A percentile compares a stretch with the other conserved stretches of the same genome.
phyloP scores from a whole-genome alignment of 2,113 vertebrate species.

The Hipposideros armiger region DNA sequence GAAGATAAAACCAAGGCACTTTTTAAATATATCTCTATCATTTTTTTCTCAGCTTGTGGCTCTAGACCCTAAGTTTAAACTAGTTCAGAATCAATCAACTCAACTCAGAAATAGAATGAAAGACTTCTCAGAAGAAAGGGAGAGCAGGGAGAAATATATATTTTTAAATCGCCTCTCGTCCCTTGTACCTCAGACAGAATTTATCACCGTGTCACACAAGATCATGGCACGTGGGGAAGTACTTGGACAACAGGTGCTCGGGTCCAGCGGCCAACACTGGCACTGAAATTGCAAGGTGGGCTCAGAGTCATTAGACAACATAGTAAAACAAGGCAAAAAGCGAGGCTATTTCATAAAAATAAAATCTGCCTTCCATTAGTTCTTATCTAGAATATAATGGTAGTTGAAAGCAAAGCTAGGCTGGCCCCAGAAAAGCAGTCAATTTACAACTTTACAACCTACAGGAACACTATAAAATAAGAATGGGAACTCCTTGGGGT shows the following conservation, averaged over 20 bases:
- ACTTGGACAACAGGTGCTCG: background rate
- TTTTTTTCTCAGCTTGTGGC: slow-evolving; percentile 71
- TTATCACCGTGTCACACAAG: slow-evolving; percentile 40
- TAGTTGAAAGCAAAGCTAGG: background rate
- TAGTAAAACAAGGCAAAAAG: slow-evolving; percentile 18
- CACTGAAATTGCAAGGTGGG: slow-evolving; percentile 31
- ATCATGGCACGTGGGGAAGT: background rate
- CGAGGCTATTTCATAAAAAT: background rate
- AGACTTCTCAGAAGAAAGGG: slow-evolving; percentile 69
- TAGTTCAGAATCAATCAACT: slow-evolving; percentile 75
- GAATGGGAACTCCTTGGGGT: background rate
- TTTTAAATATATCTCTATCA: slow-evolving; percentile 75
- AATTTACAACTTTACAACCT: slow-evolving; percentile 14
- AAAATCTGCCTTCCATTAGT: slow-evolving; percentile 48
- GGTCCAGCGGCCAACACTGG: background rate
- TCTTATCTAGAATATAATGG: slow-evolving; percentile 12
- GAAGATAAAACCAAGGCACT: slow-evolving; percentile 73
- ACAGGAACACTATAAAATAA: slow-evolving; percentile 7
- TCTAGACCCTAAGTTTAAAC: slow-evolving; percentile 76
- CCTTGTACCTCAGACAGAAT: slow-evolving; percentile 48
- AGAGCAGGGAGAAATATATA: slow-evolving; percentile 69
- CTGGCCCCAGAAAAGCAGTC: slow-evolving; percentile 3
- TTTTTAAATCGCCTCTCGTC: slow-evolving; percentile 60
- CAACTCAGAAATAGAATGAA: slow-evolving; percentile 78
- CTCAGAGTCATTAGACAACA: slow-evolving; percentile 21